Percentiles rank a stretch among this genome's conserved stretches.
Evolutionary conservation across 35 echinoderm and acorn worm species (phyloP).

Genomic region (Ophioderma brevispina): DNA sequence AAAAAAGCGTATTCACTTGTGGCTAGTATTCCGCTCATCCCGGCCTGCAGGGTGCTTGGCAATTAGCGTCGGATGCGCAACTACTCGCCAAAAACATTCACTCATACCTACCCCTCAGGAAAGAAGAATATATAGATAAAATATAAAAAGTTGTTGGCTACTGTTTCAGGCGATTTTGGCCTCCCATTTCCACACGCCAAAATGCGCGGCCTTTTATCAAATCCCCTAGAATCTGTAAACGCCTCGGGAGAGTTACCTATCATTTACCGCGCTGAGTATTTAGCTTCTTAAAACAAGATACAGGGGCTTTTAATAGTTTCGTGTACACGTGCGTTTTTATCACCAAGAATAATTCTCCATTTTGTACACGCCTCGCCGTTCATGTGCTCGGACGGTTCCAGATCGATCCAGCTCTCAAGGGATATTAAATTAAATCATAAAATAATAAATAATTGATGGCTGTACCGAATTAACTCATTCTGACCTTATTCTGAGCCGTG

Average conservation of each 20-base stretch:
- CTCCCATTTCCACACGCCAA: not conserved
- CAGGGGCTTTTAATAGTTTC: slow-evolving; percentile 39
- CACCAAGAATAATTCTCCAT: not conserved
- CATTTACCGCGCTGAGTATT: not conserved
- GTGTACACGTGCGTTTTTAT: slow-evolving; percentile 20
- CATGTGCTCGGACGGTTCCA: not conserved
- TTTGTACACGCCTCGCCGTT: not conserved
- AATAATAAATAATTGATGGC: not conserved
- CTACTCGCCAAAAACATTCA: not conserved
- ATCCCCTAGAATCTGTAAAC: not conserved
- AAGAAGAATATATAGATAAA: slow-evolving; percentile 1
- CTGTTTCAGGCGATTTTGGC: slow-evolving; percentile 26
- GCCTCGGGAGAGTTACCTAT: not conserved
- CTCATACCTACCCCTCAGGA: not conserved
- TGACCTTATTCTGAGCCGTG: not conserved
- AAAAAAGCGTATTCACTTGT: not conserved
- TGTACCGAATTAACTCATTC: not conserved
- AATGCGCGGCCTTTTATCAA: not conserved
- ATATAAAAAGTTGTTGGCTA: not conserved
- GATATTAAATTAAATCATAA: not conserved
- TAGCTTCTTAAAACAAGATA: slow-evolving; percentile 49
- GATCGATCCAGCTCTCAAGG: not conserved
- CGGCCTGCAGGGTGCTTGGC: not conserved
- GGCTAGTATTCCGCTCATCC: not conserved
- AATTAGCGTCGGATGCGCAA: not conserved